These are phyloP conservation scores for Drosophila neocordata DNA, from an alignment of 1,140 invertebrate genomes.

Conservation along the genomic window DNA sequence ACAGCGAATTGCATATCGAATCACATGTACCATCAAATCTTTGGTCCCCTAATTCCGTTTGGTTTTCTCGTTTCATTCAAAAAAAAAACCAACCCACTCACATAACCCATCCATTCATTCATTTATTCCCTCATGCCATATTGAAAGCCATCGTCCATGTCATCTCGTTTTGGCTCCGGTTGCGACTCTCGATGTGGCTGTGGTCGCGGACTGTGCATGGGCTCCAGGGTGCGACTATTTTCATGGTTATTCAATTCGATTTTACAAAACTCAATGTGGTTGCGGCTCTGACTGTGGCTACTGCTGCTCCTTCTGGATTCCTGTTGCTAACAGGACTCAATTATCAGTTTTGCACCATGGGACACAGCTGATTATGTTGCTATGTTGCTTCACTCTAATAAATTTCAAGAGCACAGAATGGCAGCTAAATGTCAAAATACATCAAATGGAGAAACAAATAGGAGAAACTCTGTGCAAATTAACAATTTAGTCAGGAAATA, in stretches of 20 bases:
- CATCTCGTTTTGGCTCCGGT: not conserved
- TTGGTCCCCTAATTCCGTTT: slow-evolving; percentile 57
- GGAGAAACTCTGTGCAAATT: no score
- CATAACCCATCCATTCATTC: not conserved
- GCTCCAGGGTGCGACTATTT: slow-evolving; percentile 17
- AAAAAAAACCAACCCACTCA: not conserved
- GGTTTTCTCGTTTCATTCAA: not conserved
- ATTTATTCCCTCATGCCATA: not conserved
- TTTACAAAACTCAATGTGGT: slow-evolving; percentile 26
- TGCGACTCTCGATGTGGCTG: not conserved
- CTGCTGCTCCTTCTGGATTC: not conserved
- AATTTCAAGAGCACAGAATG: not conserved
- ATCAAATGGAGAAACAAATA: no score
- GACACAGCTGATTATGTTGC: not conserved
- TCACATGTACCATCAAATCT: not conserved
- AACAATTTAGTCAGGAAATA: no score
- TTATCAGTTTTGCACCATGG: slow-evolving; percentile 24
- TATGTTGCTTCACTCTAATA: not conserved
- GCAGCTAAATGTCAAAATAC: no score
- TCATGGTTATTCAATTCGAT: slow-evolving; percentile 45
- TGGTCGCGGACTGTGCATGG: not conserved
- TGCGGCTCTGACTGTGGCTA: slow-evolving; percentile 8
- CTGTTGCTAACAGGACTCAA: slow-evolving; percentile 32
- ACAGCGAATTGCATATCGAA: not conserved
- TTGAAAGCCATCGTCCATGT: not conserved